phyloP scores from a whole-genome alignment of 53 echinoderm and acorn worm genomes.

The Mesocentrotus franciscanus region DNA sequence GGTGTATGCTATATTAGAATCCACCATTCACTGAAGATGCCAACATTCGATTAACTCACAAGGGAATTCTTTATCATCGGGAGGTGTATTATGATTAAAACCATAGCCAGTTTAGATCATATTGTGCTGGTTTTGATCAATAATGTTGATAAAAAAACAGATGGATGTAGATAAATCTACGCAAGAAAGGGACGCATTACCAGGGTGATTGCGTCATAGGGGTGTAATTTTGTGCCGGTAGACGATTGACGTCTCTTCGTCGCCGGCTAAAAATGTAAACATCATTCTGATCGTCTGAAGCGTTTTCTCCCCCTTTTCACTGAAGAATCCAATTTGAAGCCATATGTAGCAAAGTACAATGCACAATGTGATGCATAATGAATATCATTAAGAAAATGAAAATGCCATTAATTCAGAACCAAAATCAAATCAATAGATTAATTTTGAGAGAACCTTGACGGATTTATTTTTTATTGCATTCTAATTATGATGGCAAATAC shows the following conservation, averaged over 20 bases:
- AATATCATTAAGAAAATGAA: background rate
- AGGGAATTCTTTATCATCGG: constrained; percentile 3
- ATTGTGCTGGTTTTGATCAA: constrained; percentile 4
- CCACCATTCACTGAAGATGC: background rate
- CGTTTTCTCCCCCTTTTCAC: background rate
- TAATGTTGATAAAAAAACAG: background rate
- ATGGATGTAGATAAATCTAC: background rate
- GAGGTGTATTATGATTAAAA: background rate
- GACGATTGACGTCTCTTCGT: background rate
- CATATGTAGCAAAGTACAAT: background rate
- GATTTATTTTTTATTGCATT: too few species aligned
- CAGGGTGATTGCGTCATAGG: background rate
- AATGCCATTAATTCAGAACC: background rate
- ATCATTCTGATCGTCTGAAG: background rate
- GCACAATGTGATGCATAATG: background rate
- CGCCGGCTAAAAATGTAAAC: background rate
- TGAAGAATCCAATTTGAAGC: background rate
- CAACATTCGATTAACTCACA: background rate
- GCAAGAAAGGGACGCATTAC: background rate
- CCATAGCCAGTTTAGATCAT: background rate
- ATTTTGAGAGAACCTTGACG: too few species aligned
- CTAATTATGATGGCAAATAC: too few species aligned
- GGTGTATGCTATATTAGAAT: background rate
- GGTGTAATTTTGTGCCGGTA: background rate
- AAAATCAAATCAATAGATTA: too few species aligned